Percentiles rank a stretch among this genome's conserved stretches.
phyloP scores from a whole-genome alignment of 2,113 vertebrate genomes.

The Ifrita kowaldi region DNA sequence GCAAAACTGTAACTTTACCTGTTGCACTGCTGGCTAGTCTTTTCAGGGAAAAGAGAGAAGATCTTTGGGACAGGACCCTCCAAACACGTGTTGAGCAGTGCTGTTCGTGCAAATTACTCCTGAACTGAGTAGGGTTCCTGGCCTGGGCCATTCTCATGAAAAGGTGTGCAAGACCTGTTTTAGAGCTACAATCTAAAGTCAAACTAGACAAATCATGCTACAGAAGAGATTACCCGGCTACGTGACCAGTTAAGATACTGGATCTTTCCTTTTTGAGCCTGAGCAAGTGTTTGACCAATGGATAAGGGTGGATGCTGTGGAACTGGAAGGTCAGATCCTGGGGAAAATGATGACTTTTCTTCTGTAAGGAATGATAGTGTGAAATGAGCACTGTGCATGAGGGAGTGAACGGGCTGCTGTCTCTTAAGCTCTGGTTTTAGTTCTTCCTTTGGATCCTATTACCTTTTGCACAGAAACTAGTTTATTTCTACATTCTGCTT shows the following conservation, averaged over 20 bases:
- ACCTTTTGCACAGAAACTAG: slow-evolving; percentile 26
- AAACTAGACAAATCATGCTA: background rate
- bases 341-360: background rate
- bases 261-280: background rate
- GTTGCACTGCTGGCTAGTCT: background rate
- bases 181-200: background rate
- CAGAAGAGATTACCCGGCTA: background rate
- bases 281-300: background rate
- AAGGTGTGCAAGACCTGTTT: background rate
- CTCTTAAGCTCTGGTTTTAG: background rate
- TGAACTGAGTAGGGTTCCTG: background rate
- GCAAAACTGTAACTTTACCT: background rate
- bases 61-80: background rate
- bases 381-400: background rate
- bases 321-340: background rate
- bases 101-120: background rate
- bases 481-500: slow-evolving; percentile 32
- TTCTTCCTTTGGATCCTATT: slow-evolving; percentile 9
- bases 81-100: background rate
- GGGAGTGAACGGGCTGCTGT: background rate
- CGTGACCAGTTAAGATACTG: background rate
- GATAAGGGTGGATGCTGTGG: background rate
- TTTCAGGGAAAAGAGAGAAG: background rate
- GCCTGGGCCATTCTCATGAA: background rate
- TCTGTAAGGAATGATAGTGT: background rate